Evolutionary conservation across 1,140 invertebrate species (phyloP).

Genomic region (Brachionus calyciflorus): DNA sequence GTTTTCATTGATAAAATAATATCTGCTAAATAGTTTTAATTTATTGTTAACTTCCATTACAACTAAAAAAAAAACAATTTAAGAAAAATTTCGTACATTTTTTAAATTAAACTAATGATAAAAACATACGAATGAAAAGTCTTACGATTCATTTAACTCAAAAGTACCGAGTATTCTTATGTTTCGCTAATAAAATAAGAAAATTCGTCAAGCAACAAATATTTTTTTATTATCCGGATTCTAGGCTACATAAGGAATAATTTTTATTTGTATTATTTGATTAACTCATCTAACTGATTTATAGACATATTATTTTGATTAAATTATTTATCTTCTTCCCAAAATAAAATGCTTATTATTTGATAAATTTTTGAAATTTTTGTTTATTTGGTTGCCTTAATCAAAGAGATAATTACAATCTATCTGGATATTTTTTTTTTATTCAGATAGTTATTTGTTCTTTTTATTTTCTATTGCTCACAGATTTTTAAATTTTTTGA

Average conservation of each 20-base stretch:
- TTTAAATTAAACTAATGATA: too few relatives aligned
- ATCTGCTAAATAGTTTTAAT: slow-evolving; percentile 36
- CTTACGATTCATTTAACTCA: too few relatives aligned
- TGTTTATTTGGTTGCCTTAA: slow-evolving; percentile 14
- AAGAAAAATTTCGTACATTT: too few relatives aligned
- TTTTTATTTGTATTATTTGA: not conserved
- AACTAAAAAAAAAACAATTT: too few relatives aligned
- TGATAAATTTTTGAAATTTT: too few relatives aligned
- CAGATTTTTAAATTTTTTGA: not conserved
- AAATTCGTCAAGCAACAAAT: too few relatives aligned
- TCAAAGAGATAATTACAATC: slow-evolving; percentile 10
- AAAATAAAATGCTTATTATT: too few relatives aligned
- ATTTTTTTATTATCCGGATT: too few relatives aligned
- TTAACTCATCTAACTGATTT: slow-evolving; percentile 14
- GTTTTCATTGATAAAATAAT: slow-evolving; percentile 38
- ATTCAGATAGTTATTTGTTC: not conserved
- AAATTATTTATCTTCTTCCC: slow-evolving; percentile 25
- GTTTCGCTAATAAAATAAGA: too few relatives aligned
- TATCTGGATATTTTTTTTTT: too few relatives aligned
- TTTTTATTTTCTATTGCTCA: not conserved
- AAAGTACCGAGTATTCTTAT: too few relatives aligned
- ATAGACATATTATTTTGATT: slow-evolving; percentile 29
- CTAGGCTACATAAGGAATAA: not conserved
- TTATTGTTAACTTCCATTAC: slow-evolving; percentile 32
- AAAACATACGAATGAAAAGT: too few relatives aligned